Evolutionary conservation across 2,113 vertebrate genomes (phyloP).

Genomic region (Mungos mungo): DNA sequence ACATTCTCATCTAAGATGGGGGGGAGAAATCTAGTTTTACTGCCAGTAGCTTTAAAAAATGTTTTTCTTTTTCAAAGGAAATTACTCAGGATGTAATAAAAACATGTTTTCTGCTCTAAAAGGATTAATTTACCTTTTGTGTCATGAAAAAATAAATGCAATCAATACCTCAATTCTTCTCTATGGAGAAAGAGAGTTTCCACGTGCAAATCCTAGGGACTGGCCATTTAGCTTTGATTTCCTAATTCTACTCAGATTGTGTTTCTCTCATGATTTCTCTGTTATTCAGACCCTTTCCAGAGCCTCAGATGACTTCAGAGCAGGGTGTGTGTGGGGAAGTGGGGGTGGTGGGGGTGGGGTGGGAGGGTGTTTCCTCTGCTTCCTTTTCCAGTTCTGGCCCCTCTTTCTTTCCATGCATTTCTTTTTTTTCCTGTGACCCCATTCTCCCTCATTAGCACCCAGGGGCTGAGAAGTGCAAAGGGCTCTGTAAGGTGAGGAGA

Average conservation of each 20-base stretch:
- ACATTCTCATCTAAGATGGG: slow-evolving; percentile 64
- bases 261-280: neutral
- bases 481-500: neutral
- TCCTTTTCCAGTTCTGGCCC: neutral
- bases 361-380: neutral
- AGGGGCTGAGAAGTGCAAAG: neutral
- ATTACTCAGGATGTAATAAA: slow-evolving; percentile 81
- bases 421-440: neutral
- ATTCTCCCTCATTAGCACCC: neutral
- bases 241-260: neutral
- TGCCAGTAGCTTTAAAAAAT: slow-evolving; percentile 74
- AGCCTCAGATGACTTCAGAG: neutral
- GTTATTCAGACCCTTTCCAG: neutral
- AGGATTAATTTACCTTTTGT: slow-evolving; percentile 77
- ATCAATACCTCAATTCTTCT: slow-evolving; percentile 68
- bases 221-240: neutral
- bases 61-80: slow-evolving; percentile 76
- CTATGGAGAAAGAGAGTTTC: slow-evolving; percentile 36
- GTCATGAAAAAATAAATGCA: slow-evolving; percentile 76
- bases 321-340: too few species aligned
- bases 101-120: slow-evolving; percentile 72
- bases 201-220: neutral
- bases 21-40: slow-evolving; percentile 63
- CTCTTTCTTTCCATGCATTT: neutral
- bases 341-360: too few species aligned